Evolutionary conservation across 2,797 vertebrate species (phyloP), one percentile per base, ranked within the genome.

Genomic region (Poecilia wingei): DNA sequence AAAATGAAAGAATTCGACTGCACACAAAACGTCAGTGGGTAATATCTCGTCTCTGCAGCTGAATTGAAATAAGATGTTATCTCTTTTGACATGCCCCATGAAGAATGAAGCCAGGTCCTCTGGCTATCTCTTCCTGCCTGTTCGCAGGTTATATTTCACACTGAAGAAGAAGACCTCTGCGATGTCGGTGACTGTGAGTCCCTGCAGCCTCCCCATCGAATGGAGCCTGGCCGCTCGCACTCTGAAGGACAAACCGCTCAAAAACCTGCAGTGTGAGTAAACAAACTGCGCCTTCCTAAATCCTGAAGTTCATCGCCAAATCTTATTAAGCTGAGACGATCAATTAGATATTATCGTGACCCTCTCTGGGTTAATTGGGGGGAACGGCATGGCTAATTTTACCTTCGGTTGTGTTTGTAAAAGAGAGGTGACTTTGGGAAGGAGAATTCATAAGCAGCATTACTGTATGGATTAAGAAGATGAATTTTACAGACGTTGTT

Each of bases 121-220:
- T 3, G 49, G 72, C 79, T 87, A 70, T 90, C 76, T 76, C n/a
- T n/a, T 74, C 71, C 33, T 79, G 64, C 82, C 81, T 84, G 47
- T 78, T 80, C 80, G 28, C 91, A 98, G 97, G 92, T 95, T 96
- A 31, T 97, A 97, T 90, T 98, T 98, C 87, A 94, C 91, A 1
- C 78, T 97, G 92, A 95, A 95, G 90, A 96, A 96, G 93, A 94
- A 94, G 86, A 94, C 87, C 36, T 72, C 86, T 1, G 92, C 89
- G 2, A 95, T 98, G 95, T 95, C 94, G 0, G 46, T 98, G 87
- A 97, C 95, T 0, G 96, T 98, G 85, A 97, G 95, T 0, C 97
- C 97, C 2, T 98, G 97, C 76, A 96, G 96, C 28, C 93, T 95
- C 47, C 92, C 96, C 55, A 93, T 98, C 0, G 96, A 98, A 82